Percentiles rank a stretch among this genome's conserved stretches.
phyloP scores from a whole-genome alignment of 23 tunicate genomes.

The Oikopleura dioica region DNA sequence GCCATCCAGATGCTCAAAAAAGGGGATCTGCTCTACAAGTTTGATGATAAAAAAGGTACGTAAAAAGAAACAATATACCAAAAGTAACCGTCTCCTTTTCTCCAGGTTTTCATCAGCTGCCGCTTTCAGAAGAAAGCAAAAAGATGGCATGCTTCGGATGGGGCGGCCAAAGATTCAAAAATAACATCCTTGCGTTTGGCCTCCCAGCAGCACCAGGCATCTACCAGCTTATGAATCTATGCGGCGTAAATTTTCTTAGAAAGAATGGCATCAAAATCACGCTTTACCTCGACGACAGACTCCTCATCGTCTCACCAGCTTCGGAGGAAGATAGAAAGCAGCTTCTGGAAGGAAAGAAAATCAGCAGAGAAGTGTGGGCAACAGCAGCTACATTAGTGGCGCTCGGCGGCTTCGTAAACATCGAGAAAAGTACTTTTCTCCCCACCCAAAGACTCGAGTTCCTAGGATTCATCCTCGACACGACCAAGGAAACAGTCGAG shows the following conservation, averaged over 20 bases:
- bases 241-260: background rate
- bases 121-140: background rate
- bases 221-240: background rate
- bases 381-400: background rate
- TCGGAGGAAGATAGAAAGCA: background rate
- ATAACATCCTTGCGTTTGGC: background rate
- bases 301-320: background rate
- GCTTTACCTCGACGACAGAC: background rate
- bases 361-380: background rate
- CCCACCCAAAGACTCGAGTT: background rate
- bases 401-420: background rate
- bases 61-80: too few species aligned
- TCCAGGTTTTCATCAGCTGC: background rate
- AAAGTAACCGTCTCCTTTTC: too few species aligned
- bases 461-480: background rate
- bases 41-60: background rate
- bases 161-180: background rate
- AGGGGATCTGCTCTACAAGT: background rate
- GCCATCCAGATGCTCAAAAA: background rate
- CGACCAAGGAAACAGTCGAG: background rate
- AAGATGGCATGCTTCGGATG: background rate
- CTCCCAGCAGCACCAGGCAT: background rate
- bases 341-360: background rate
- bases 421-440: background rate
- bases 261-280: background rate